A percentile compares a stretch with the other conserved stretches of the same genome.
Conservation (phyloP, 2,113 vertebrate species). For the Litocranius walleri region DNA sequence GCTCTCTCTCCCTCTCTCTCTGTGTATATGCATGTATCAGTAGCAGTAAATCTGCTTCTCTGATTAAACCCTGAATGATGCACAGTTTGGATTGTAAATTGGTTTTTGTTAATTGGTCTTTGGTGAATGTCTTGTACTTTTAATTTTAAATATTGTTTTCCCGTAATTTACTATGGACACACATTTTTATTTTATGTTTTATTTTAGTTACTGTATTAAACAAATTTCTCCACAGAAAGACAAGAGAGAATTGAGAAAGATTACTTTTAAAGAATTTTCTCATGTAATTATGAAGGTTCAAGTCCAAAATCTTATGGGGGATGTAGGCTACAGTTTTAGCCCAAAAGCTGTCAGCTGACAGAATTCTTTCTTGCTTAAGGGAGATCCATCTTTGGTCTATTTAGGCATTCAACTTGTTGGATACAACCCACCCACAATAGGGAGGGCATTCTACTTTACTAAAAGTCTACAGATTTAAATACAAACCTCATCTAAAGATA, state of each 20-base stretch:
- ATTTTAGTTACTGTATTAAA: neutral
- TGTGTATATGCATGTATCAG: neutral
- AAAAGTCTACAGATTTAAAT: neutral
- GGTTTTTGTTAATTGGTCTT: neutral
- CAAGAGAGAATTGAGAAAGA: neutral
- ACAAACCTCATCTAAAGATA: neutral
- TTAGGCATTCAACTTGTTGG: neutral
- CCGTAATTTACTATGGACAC: neutral
- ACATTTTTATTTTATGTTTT: neutral
- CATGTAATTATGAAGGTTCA: neutral
- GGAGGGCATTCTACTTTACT: neutral
- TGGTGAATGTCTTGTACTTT: neutral
- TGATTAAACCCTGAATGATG: neutral
- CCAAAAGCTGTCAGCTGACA: neutral
- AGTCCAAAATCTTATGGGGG: neutral
- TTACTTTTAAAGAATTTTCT: neutral
- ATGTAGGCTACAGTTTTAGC: neutral
- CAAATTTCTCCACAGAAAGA: neutral
- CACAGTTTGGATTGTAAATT: neutral
- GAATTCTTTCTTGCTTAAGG: neutral
- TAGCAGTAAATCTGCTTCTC: neutral
- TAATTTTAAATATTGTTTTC: neutral
- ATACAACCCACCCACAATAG: neutral
- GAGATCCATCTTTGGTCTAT: neutral
- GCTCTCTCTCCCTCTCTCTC: neutral